Conservation (phyloP, 2,888 invertebrate genomes). For the Cataglyphis altisquamis region DNA sequence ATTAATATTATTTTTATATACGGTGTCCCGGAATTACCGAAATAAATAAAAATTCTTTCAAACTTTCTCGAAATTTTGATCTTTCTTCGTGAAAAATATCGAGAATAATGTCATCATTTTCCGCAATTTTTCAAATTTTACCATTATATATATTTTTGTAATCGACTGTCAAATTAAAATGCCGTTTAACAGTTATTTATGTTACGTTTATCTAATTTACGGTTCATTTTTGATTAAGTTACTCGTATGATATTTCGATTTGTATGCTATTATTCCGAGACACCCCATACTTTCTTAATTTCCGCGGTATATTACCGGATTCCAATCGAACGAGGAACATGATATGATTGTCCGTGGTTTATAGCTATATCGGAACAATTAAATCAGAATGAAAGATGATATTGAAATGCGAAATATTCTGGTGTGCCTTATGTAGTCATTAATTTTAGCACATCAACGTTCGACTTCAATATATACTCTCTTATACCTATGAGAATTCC, state of each 20-base stretch:
- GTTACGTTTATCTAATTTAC: neutral
- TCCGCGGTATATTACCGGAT: neutral
- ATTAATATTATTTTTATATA: constrained; percentile 54
- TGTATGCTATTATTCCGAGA: neutral
- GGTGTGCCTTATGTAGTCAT: neutral
- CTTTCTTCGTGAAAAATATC: neutral
- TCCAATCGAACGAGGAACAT: neutral
- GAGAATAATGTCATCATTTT: neutral
- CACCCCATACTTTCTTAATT: neutral
- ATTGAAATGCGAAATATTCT: neutral
- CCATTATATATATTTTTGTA: neutral
- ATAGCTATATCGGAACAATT: neutral
- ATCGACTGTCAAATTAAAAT: neutral
- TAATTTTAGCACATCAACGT: neutral
- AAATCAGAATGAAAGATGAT: constrained; percentile 13
- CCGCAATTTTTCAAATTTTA: neutral
- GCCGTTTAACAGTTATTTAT: neutral
- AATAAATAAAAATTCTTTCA: neutral
- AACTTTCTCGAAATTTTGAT: neutral
- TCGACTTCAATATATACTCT: neutral
- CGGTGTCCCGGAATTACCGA: constrained; percentile 20
- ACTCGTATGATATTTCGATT: neutral
- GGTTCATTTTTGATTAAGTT: neutral
- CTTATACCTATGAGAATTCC: constrained; percentile 15
- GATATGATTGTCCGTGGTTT: constrained; percentile 1